Evolutionary conservation across 2,113 vertebrate species (phyloP).

Genomic region (Poeciliopsis occidentalis): DNA sequence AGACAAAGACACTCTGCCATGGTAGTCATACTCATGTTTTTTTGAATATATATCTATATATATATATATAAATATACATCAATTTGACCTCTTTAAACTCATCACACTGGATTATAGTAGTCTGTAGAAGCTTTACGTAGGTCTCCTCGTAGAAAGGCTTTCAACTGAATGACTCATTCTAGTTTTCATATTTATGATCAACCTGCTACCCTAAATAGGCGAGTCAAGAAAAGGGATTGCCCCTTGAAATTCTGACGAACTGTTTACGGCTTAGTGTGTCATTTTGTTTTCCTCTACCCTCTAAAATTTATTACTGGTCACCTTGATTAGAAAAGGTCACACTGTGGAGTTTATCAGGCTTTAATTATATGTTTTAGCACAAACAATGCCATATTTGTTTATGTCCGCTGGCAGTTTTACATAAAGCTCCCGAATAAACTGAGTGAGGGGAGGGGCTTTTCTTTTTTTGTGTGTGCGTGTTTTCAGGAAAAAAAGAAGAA

Average conservation of each 20-base stretch:
- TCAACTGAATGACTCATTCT: conserved; percentile 52
- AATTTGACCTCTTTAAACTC: conserved; percentile 39
- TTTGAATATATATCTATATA: conserved; percentile 12
- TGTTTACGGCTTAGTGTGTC: conserved; percentile 38
- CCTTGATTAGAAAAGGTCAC: conserved; percentile 43
- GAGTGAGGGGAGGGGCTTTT: conserved; percentile 1
- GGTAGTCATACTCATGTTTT: conserved; percentile 32
- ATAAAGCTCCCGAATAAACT: neutral
- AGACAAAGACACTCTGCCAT: conserved; percentile 49
- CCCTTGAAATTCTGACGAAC: conserved; percentile 48
- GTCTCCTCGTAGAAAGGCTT: conserved; percentile 30
- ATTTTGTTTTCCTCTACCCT: conserved; percentile 36
- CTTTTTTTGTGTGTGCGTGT: conserved; percentile 3
- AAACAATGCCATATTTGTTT: conserved; percentile 22
- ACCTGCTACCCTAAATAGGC: conserved; percentile 28
- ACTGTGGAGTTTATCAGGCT: conserved; percentile 42
- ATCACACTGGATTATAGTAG: conserved; percentile 47
- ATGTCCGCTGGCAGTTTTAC: conserved; percentile 25
- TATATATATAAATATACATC: conserved; percentile 12
- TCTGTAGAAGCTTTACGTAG: conserved; percentile 41
- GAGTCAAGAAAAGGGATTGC: conserved; percentile 30
- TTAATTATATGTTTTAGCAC: conserved; percentile 22
- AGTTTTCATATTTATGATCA: conserved; percentile 58
- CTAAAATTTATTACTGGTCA: neutral
- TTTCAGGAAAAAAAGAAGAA: conserved; percentile 31